These are phyloP conservation scores for Argyresthia goedartella DNA, from an alignment of 2,888 invertebrate genomes.

Conservation along the genomic window DNA sequence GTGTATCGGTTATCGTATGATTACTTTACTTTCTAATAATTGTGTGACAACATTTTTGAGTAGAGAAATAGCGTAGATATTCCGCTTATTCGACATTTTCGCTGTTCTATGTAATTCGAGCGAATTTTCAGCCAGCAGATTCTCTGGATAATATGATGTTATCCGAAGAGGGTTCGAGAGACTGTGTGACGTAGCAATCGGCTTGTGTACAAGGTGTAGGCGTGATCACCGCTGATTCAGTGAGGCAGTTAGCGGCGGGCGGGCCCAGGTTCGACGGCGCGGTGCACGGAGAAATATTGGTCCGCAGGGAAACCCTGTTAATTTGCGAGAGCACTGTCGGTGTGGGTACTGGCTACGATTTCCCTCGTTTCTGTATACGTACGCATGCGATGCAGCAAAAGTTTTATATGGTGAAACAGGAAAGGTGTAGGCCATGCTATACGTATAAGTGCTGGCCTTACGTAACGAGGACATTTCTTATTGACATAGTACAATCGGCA, in stretches of 20 bases:
- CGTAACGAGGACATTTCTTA: too few relatives aligned
- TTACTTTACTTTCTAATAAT: too few relatives aligned
- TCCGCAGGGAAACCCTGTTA: slow-evolving; percentile 61
- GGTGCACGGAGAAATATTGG: slow-evolving; percentile 65
- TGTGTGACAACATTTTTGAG: too few relatives aligned
- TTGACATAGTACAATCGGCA: too few relatives aligned
- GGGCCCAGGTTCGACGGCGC: slow-evolving; percentile 56
- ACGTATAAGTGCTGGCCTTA: too few relatives aligned
- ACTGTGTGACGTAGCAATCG: slow-evolving; percentile 47
- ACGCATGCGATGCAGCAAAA: slow-evolving; percentile 20
- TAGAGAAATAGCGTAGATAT: too few relatives aligned
- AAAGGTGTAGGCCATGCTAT: too few relatives aligned
- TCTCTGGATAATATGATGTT: slow-evolving; percentile 44
- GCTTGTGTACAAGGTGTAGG: slow-evolving; percentile 66
- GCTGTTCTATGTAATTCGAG: too few relatives aligned
- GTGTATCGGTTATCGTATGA: not conserved
- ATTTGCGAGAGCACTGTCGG: slow-evolving; percentile 57
- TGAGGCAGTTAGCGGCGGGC: slow-evolving; percentile 66
- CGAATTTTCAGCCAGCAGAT: slow-evolving; percentile 41
- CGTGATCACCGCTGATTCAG: slow-evolving; percentile 69
- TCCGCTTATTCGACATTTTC: not conserved
- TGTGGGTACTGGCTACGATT: slow-evolving; percentile 37
- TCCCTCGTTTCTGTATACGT: slow-evolving; percentile 52
- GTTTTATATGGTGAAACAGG: too few relatives aligned
- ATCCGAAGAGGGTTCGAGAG: slow-evolving; percentile 45